A percentile compares a stretch with the other conserved stretches of the same genome.
phyloP scores from a whole-genome alignment of 1,140 invertebrate species.

The Ips nitidus region DNA sequence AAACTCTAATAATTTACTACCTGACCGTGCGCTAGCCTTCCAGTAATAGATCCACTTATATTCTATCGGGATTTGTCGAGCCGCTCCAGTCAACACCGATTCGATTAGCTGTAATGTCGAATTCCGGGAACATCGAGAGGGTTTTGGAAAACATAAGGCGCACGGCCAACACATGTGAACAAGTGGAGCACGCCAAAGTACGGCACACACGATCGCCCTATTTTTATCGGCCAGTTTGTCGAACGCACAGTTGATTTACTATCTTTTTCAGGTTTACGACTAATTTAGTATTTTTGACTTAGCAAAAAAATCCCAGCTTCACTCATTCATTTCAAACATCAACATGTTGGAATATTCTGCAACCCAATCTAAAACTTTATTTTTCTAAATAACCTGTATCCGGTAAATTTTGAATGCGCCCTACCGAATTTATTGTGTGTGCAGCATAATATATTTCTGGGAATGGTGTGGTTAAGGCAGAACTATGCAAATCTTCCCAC shows the following conservation, averaged over 20 bases:
- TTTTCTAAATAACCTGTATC: too few relatives aligned
- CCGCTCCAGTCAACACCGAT: constrained; percentile 23
- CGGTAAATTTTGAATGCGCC: too few relatives aligned
- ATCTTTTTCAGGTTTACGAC: constrained; percentile 28
- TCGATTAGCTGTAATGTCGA: constrained; percentile 32
- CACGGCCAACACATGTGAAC: constrained; percentile 31
- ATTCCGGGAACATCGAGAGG: constrained; percentile 24
- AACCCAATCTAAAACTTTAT: too few relatives aligned
- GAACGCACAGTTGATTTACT: constrained; percentile 32
- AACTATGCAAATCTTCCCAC: too few relatives aligned
- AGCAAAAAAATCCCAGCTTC: too few relatives aligned
- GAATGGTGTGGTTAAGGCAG: too few relatives aligned
- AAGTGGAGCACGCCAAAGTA: constrained; percentile 29
- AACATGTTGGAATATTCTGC: too few relatives aligned
- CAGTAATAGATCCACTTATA: constrained; percentile 3
- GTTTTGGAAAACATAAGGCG: constrained; percentile 31
- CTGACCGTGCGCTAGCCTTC: not conserved
- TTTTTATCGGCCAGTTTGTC: constrained; percentile 29
- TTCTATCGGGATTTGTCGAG: constrained; percentile 7
- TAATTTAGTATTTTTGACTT: not conserved
- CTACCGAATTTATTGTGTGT: too few relatives aligned
- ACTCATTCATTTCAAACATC: too few relatives aligned
- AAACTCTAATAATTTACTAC: not conserved
- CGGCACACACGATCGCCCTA: constrained; percentile 32
- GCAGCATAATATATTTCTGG: too few relatives aligned